Percentiles rank a stretch among this genome's conserved stretches.
These are phyloP conservation scores for Tachuris rubrigastra DNA, from an alignment of 2,113 vertebrate genomes.

Conservation along the genomic window DNA sequence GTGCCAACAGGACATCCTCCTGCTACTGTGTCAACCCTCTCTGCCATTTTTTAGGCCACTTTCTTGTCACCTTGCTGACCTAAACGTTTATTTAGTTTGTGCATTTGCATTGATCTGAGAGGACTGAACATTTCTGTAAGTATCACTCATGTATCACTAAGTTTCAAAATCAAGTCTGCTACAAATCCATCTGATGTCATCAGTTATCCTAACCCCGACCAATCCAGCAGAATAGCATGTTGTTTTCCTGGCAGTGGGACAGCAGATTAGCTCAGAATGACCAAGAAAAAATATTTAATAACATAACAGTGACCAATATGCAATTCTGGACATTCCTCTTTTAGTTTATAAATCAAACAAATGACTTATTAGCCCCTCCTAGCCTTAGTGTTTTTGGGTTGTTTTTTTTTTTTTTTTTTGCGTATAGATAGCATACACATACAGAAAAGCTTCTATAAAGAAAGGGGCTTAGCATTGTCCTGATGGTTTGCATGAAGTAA, in stretches of 20 bases:
- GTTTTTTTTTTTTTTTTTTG: background rate
- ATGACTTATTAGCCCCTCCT: background rate
- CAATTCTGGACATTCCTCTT: background rate
- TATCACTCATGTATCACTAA: background rate
- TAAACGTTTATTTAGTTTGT: background rate
- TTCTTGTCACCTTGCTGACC: background rate
- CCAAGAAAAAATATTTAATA: slow-evolving; percentile 57
- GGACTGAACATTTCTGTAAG: background rate
- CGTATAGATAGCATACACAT: background rate
- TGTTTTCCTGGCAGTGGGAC: slow-evolving; percentile 45
- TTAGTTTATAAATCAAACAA: slow-evolving; percentile 37
- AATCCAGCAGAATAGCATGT: background rate
- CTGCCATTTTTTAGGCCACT: background rate
- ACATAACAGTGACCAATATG: slow-evolving; percentile 15
- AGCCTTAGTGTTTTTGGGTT: background rate
- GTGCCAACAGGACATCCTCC: background rate
- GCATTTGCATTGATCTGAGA: background rate
- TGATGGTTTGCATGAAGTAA: background rate
- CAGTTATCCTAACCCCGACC: slow-evolving; percentile 31
- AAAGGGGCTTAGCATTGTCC: background rate
- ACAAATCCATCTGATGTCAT: slow-evolving; percentile 33
- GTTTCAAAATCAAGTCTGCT: background rate
- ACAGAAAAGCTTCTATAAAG: background rate
- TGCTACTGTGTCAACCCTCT: background rate
- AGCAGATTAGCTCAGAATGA: slow-evolving; percentile 47